phyloP scores from a whole-genome alignment of 2,113 vertebrate genomes.

The Pipa parva region DNA sequence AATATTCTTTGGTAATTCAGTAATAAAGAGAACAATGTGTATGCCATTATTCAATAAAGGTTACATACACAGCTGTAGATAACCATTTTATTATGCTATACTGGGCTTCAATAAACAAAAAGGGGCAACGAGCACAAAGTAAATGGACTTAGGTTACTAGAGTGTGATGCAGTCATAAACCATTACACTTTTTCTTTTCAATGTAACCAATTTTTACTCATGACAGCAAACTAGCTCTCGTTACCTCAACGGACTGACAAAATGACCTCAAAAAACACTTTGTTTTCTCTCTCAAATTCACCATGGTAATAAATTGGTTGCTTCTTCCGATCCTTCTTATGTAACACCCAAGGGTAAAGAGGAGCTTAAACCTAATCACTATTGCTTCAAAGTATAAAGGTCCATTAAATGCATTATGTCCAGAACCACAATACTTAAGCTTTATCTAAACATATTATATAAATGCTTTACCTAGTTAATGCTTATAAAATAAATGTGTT shows the following conservation, averaged over 20 bases:
- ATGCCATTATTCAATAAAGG: too few relatives aligned
- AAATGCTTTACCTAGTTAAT: too few relatives aligned
- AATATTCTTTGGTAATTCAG: too few relatives aligned
- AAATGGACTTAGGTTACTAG: not conserved
- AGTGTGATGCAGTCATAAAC: conserved; percentile 1
- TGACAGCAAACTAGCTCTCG: not conserved
- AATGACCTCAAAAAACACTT: not conserved
- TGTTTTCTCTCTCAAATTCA: too few relatives aligned
- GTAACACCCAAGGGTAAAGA: too few relatives aligned
- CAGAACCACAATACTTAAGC: not conserved
- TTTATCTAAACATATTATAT: not conserved
- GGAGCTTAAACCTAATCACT: too few relatives aligned
- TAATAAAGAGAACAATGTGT: too few relatives aligned
- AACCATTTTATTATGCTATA: too few relatives aligned
- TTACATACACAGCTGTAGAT: too few relatives aligned
- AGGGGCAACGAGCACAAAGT: not conserved
- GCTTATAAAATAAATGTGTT: not conserved
- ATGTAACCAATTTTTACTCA: not conserved
- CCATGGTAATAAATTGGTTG: too few relatives aligned
- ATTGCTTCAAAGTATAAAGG: not conserved
- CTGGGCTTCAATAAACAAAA: too few relatives aligned
- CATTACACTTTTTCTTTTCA: conserved; percentile 7
- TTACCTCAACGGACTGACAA: not conserved
- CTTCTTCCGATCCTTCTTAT: too few relatives aligned
- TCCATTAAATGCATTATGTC: not conserved